Evolutionary conservation across 2,888 invertebrate species (phyloP), one percentile per base, ranked within the genome.

Genomic region (Drosophila koepferae): DNA sequence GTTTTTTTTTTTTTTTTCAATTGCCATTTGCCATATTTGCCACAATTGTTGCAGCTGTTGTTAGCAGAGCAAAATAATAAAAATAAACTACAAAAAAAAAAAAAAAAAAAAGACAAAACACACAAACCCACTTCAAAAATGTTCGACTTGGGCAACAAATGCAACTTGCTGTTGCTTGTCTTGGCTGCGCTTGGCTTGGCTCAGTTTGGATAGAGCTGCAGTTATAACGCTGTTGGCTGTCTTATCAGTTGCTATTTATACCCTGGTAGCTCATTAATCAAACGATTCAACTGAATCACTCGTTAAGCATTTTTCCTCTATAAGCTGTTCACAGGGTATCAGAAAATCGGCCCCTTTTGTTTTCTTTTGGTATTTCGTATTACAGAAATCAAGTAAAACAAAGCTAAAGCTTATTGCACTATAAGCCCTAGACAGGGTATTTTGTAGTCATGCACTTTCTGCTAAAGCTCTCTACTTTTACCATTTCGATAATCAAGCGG

Each of bases 21-120:
- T 81, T 83, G 86, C 77, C 69, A 74, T 82, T 86, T 81, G 86
- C 81, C 90, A 90, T 88, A 90, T 86, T 86, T 80, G 83, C 54
- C 61, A 79, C 81, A 86, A 86, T 86, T 82, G 77, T 71, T 74
- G 78, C 69, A 62, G 63, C 68, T 68, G 67, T 67, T 58, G 62
- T 51, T 53, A 34, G 55, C 62, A 36, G 9, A 7, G 16, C 36
- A 3, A 36, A 36, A 14, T 20, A n/a, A 34, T 14, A 51, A 41
- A 61, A 63, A 64, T 40, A 20, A 20, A 20, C 20, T 1, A n/a
- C n/a, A 40, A 16, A 40, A 40, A 14, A 7, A 16, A 38, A 38
- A 38, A 4, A 38, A 38, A 14, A 20, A 12, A 16, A 14, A 12
- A 48, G n/a, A 31, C 5, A 48, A 48, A 31, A 51, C 51, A 51